A percentile compares a stretch with the other conserved stretches of the same genome.
phyloP scores from a whole-genome alignment of 2,113 vertebrate species.

The Merops nubicus region DNA sequence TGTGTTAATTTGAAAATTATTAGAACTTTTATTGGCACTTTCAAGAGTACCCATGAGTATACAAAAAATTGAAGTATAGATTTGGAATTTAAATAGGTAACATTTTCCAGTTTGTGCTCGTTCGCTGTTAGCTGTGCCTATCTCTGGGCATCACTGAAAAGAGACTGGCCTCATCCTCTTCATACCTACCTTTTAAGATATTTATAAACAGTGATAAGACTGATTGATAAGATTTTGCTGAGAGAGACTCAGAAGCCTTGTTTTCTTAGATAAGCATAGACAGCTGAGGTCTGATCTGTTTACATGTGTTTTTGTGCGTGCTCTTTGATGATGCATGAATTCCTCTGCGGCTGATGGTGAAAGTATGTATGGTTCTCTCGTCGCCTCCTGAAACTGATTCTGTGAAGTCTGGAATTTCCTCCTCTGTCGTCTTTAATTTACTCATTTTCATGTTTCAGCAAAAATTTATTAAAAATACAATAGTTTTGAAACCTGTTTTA shows the following conservation, averaged over 20 bases:
- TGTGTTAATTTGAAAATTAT: not conserved
- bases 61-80: not conserved
- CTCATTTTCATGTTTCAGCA: conserved; percentile 41
- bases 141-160: no score
- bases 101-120: no score
- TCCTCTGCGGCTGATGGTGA: conserved; percentile 36
- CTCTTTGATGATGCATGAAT: conserved; percentile 51
- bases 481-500: conserved; percentile 19
- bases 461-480: conserved; percentile 20
- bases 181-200: no score
- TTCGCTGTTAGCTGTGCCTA: no score
- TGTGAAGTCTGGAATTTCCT: conserved; percentile 66
- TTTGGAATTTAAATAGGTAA: not conserved
- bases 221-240: no score
- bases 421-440: conserved; percentile 62
- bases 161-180: no score
- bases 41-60: not conserved
- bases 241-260: not conserved
- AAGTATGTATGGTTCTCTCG: conserved; percentile 43
- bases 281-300: not conserved
- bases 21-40: not conserved
- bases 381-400: conserved; percentile 44
- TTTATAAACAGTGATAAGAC: no score
- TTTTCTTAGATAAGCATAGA: not conserved
- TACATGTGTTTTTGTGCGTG: not conserved